Evolutionary conservation across 1,140 invertebrate genomes (phyloP).

Genomic region (Lasioglossum albipes): DNA sequence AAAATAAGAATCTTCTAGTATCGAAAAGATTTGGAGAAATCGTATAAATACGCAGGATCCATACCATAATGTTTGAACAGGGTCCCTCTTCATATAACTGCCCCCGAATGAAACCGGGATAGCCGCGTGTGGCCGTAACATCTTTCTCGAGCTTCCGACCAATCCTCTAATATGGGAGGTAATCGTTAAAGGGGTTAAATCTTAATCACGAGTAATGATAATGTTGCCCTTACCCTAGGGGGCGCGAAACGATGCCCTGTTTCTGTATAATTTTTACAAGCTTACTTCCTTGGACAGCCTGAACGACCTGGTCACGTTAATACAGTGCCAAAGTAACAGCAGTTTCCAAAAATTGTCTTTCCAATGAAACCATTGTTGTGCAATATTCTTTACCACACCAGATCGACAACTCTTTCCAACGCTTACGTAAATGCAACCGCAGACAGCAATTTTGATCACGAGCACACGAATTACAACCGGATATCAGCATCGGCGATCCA

Average conservation of each 20-base stretch:
- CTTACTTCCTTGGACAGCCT: neutral
- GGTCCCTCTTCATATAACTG: constrained; percentile 42
- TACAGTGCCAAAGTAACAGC: too few species aligned
- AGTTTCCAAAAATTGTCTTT: too few species aligned
- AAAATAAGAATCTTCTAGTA: too few species aligned
- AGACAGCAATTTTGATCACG: neutral
- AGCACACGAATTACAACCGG: neutral
- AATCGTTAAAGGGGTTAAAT: constrained; percentile 29
- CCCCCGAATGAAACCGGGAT: constrained; percentile 37
- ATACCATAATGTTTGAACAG: too few species aligned
- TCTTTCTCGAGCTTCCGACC: neutral
- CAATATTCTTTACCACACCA: too few species aligned
- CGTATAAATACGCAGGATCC: too few species aligned
- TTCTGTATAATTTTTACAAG: neutral
- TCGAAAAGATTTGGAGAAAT: too few species aligned
- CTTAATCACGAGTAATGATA: constrained; percentile 30
- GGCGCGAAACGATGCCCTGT: neutral
- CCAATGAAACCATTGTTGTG: too few species aligned
- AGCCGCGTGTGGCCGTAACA: constrained; percentile 1
- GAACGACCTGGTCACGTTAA: neutral
- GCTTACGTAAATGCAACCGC: too few species aligned
- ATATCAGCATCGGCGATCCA: neutral
- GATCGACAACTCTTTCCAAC: too few species aligned
- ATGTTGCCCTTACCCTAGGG: neutral
- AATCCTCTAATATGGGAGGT: neutral